These are phyloP conservation scores for Anoplius nigerrimus DNA, from an alignment of 2,888 invertebrate species.

Conservation along the genomic window DNA sequence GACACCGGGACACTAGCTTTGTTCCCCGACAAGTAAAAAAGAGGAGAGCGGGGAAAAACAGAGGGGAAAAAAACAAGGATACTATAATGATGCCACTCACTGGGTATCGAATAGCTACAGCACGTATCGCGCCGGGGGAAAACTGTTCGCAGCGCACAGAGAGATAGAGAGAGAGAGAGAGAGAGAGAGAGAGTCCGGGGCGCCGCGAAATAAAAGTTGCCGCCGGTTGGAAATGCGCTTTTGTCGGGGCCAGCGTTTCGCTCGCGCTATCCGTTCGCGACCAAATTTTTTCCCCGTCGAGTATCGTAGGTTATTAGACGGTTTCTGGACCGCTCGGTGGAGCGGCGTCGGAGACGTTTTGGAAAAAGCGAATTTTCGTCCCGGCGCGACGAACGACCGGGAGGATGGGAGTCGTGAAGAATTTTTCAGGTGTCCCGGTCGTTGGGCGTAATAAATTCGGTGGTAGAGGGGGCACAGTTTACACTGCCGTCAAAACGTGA, in stretches of 20 bases:
- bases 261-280: background rate
- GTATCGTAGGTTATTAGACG: background rate
- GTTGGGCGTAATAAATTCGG: too few relatives aligned
- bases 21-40: background rate
- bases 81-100: constrained; percentile 40
- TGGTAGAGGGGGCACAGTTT: background rate
- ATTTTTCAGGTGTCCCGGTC: too few relatives aligned
- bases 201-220: constrained; percentile 32
- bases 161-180: too few relatives aligned
- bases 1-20: constrained; percentile 26
- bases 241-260: background rate
- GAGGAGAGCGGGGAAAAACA: too few relatives aligned
- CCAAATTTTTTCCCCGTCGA: background rate
- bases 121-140: constrained; percentile 28
- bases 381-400: too few relatives aligned
- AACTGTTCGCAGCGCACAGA: constrained; percentile 28
- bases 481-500: constrained; percentile 4
- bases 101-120: constrained; percentile 30
- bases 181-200: constrained; percentile 25
- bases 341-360: too few relatives aligned
- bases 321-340: too few relatives aligned
- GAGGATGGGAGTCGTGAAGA: too few relatives aligned
- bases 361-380: too few relatives aligned
- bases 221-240: background rate
- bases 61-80: constrained; percentile 33